Base-by-base conservation (phyloP, 2,888 invertebrate species). In the Dione juno region DNA sequence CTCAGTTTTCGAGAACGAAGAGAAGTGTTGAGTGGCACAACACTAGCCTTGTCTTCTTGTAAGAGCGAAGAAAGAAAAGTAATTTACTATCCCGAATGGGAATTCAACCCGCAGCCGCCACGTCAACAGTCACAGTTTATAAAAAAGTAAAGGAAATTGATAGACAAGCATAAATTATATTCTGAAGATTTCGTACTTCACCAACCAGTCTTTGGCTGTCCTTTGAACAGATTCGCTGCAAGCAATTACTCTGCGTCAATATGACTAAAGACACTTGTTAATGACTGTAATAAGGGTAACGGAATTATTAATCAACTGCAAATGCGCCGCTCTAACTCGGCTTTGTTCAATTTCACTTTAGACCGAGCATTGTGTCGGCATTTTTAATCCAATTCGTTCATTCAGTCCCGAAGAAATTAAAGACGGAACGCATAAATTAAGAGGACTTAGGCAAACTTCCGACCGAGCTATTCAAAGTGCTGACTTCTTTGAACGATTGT, bases 341-440 rank as follows among this genome's bases (percentile, higher is more conserved):
- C 81, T 84, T 85, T 82, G 81, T 82, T 80, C 77, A 76, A 74
- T 69, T 73, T 74, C 76, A 81, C 81, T 82, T 81, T 76, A 81
- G 79, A 69, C 53, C 65, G 66, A 71, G 85, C 84, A 86, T 88
- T 89, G 88, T 89, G 84, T 81, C 75, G 77, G 77, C 80, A 82
- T 87, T 88, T 85, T 85, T 86, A 88, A 89, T 88, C 87, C 85
- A 88, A 89, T 88, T 84, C 84, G 76, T 80, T 81, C 78, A 80
- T 80, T 80, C 77, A 77, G 75, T 73, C 77, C 76, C 74, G 82
- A 85, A 83, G 79, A 85, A 90, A 88, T 90, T 88, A 88, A 88
- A 88, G 83, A 82, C 82, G 84, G 82, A 84, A 84, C 87, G 90
- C 88, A 89, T 91, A 90, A 91, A 90, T 90, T 90, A 89, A 84